Evolutionary conservation across 2,113 vertebrate genomes (phyloP), one percentile per base, ranked within the genome.

Genomic region (Hippocampus barbouri): DNA sequence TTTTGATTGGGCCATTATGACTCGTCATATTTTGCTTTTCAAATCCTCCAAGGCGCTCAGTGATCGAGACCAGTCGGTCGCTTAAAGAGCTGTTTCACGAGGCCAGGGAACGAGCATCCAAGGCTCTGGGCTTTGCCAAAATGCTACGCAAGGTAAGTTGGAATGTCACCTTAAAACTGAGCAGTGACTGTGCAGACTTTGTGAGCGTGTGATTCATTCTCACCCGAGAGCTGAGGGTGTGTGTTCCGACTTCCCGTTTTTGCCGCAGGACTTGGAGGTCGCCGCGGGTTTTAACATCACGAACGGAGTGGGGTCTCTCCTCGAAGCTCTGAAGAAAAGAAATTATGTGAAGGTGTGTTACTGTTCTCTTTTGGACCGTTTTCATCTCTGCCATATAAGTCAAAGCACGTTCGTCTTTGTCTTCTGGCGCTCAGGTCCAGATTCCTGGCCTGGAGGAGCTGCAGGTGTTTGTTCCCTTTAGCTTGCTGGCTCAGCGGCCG

Each of bases 31-130:
- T 7, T 60, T 68, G 7, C 59, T 61, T 61, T 61, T 34, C 7
- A 34, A 61, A 9, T 73, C 59, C 66, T 73, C 81, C 23, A 76
- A 99, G 97, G 91, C 94, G 97, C 8, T 98, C 96, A 0, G 96
- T 98, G 65, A 96, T 99, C 40, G 97, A 99, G 89, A 95, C 95
- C 1, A 98, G 97, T 79, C 92, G 97, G 7, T 96, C 97, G 0
- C 93, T 99, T 25, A 98, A 98, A 86, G 96, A 98, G 73, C 93
- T 99, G 54, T 99, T 98, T 79, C 97, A 99, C 1, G 97, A 99
- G 87, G 97, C 97, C 73, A 92, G 97, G 75, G 97, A 98, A 66
- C 90, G 97, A 68, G 97, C 97, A 1, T 99, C 97, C 64, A 99
- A 99, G 86, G 97, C 96, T 1, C 93, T 99, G 73, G 97, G 97